These are phyloP conservation scores for Hippolais icterina DNA, from an alignment of 2,113 vertebrate genomes.

Conservation along the genomic window DNA sequence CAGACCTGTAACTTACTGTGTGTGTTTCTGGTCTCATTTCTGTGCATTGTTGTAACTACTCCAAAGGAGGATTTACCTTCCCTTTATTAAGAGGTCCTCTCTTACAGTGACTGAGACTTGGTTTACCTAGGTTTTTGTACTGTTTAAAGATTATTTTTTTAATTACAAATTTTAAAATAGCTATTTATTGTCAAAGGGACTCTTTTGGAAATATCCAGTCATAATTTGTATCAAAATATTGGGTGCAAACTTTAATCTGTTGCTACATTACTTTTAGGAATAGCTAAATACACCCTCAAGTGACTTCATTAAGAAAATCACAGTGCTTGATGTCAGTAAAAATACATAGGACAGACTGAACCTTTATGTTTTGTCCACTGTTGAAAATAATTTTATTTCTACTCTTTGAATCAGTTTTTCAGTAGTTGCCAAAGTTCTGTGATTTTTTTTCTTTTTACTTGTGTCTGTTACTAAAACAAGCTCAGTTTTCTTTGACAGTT, in stretches of 20 bases:
- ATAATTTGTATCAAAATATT: not conserved
- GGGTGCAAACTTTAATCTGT: not conserved
- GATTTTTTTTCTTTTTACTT: not conserved
- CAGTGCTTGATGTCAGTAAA: not conserved
- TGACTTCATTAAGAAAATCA: not conserved
- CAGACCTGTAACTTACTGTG: not conserved
- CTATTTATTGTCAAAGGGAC: not conserved
- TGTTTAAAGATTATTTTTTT: slow-evolving; percentile 5
- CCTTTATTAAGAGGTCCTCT: not conserved
- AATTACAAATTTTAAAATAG: not conserved
- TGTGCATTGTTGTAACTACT: not conserved
- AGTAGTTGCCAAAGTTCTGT: not conserved
- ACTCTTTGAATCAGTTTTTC: not conserved
- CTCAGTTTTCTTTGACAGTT: slow-evolving; percentile 1
- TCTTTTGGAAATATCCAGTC: slow-evolving; percentile 19
- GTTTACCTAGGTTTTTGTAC: slow-evolving; percentile 32
- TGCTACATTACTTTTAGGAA: not conserved
- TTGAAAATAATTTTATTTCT: not conserved
- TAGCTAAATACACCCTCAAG: not conserved
- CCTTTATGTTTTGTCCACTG: not conserved
- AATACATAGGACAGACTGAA: not conserved
- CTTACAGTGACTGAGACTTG: not conserved
- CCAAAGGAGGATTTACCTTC: not conserved
- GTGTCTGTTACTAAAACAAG: not conserved
- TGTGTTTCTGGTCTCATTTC: slow-evolving; percentile 26